phyloP scores from a whole-genome alignment of 2,113 vertebrate species.

The Eptesicus fuscus region DNA sequence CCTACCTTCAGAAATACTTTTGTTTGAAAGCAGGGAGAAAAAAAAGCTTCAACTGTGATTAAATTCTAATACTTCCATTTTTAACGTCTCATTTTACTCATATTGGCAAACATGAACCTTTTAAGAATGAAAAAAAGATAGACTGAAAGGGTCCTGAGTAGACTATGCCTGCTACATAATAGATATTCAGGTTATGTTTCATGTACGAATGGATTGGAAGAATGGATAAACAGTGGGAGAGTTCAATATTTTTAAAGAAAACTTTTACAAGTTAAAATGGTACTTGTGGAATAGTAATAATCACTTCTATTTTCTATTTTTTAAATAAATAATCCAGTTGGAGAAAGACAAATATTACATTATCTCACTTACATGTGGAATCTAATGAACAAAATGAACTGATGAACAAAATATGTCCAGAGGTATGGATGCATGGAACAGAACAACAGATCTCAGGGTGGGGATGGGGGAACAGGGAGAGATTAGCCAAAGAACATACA shows the following conservation, averaged over 20 bases:
- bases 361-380: background rate
- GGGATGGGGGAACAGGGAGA: no score
- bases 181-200: background rate
- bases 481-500: no score
- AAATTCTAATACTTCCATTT: background rate
- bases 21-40: background rate
- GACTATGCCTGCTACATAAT: background rate
- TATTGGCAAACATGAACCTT: background rate
- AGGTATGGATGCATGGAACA: background rate
- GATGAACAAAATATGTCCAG: background rate
- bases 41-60: background rate
- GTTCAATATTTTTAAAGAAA: background rate
- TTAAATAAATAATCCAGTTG: background rate
- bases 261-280: background rate
- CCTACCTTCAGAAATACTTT: background rate
- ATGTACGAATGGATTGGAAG: background rate
- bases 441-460: background rate
- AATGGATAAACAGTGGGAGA: background rate
- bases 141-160: background rate
- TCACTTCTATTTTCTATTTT: background rate
- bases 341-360: no score
- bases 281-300: background rate
- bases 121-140: background rate
- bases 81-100: background rate
- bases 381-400: background rate